Evolutionary conservation across 2,113 vertebrate genomes (phyloP).

Genomic region (Thalassarche chlororhynchos): DNA sequence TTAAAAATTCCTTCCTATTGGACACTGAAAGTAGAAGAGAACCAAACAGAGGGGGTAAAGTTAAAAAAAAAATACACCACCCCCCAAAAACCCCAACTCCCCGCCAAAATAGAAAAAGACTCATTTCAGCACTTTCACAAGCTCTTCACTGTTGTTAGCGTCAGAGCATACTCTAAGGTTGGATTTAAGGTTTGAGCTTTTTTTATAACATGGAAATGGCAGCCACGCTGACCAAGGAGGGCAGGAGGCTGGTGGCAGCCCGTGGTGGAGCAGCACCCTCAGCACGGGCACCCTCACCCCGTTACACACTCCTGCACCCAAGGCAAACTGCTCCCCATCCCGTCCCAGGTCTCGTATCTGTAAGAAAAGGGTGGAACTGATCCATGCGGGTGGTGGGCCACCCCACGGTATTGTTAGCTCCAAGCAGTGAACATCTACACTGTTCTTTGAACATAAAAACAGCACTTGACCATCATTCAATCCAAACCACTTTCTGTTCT

Average conservation of each 20-base stretch:
- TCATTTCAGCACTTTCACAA: not conserved
- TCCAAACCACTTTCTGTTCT: not conserved
- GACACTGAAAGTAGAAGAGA: not conserved
- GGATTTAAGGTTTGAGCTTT: not conserved
- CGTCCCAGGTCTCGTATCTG: accelerated
- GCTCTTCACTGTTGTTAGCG: not conserved
- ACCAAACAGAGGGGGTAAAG: not conserved
- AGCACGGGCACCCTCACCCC: not conserved
- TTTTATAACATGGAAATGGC: not conserved
- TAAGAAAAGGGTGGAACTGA: not conserved
- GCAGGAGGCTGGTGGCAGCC: not conserved
- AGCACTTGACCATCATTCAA: accelerated
- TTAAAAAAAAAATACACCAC: not conserved
- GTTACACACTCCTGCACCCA: not conserved
- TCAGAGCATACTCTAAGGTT: not conserved
- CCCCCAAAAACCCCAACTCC: accelerated
- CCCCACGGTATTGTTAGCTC: not conserved
- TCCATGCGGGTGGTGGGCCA: accelerated
- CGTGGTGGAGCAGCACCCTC: accelerated
- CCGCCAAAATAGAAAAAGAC: not conserved
- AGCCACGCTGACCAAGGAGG: not conserved
- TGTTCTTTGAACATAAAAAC: not conserved
- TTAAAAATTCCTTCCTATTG: not conserved
- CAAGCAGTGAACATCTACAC: not conserved
- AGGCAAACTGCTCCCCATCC: not conserved